Base-by-base conservation (phyloP, 2,113 vertebrate genomes). In the Onychostoma macrolepis region DNA sequence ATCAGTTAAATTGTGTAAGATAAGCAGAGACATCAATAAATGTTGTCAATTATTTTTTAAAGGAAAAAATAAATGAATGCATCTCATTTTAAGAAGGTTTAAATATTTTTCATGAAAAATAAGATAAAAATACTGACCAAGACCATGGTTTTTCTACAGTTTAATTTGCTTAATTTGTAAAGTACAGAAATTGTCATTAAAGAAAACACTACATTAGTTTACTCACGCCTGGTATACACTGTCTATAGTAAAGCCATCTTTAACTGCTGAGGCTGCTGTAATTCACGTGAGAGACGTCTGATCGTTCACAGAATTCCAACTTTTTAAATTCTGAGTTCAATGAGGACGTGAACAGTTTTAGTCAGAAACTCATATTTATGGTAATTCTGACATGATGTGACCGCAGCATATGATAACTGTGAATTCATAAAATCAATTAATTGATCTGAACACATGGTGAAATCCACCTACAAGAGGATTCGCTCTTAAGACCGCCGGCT, bases 391-490 rank as follows among this genome's bases (percentile, higher is more conserved):
- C 41, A 45, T 45, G 30, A 69, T 30, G 61, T 28, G 21, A 72
- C 36, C 69, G 6, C 72, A 36, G 0, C 6, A 28, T 48, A 48
- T 5, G 41, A 28, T 76, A 76, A 28, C 41, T 0, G 12, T 2
- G 1, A 26, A 45, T 13, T 45, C 41, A 45, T 76, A n/a, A 76
- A 43, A 76, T 76, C 72, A 76, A 28, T 75, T 26, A 76, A 76
- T 45, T 76, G 72, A 76, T 76, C 72, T 76, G 72, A 76, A 45
- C 72, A 76, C 72, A 76, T 76, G 72, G 72, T 26, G 72, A 76
- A 76, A 76, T 76, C 41, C 41, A 45, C 41, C 41, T n/a, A 76
- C 24, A 1, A 15, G 6, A 76, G 38, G 21, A 75, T 75, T 74
- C 71, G 21, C 33, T 72, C 69, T 38, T 24, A 72, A 74, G 36